A percentile compares a stretch with the other conserved stretches of the same genome.
phyloP scores from a whole-genome alignment of 2,113 vertebrate species.

The Tachycineta bicolor region DNA sequence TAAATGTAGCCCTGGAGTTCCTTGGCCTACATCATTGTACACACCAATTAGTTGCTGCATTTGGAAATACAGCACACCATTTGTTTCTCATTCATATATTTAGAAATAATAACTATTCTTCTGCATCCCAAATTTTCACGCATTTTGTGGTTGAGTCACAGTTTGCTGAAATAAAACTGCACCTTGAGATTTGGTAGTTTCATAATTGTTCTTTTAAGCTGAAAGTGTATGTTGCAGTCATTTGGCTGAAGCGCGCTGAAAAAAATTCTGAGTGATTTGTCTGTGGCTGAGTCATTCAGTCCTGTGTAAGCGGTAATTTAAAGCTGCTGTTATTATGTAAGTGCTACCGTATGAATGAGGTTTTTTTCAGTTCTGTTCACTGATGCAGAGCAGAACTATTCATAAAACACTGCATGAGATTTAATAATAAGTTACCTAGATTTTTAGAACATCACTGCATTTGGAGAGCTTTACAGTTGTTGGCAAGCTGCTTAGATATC shows the following conservation, averaged over 20 bases:
- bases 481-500: background rate
- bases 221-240: background rate
- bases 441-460: background rate
- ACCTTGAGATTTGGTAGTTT: background rate
- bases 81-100: background rate
- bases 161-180: background rate
- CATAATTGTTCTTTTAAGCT: background rate
- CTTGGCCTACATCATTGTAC: background rate
- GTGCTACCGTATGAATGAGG: background rate
- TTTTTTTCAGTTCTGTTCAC: background rate
- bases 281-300: conserved; percentile 15
- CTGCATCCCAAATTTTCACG: background rate
- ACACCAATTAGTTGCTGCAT: background rate
- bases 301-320: conserved; percentile 13
- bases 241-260: background rate
- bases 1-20: background rate
- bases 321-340: conserved; percentile 17
- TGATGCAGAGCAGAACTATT: background rate
- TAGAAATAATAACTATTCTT: conserved; percentile 7
- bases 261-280: background rate
- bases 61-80: background rate
- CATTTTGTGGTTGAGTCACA: background rate
- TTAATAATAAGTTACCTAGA: background rate
- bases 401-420: background rate
- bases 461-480: background rate